Evolutionary conservation across 2,113 vertebrate species (phyloP), one percentile per base, ranked within the genome.

Genomic region (Cebidichthys violaceus): DNA sequence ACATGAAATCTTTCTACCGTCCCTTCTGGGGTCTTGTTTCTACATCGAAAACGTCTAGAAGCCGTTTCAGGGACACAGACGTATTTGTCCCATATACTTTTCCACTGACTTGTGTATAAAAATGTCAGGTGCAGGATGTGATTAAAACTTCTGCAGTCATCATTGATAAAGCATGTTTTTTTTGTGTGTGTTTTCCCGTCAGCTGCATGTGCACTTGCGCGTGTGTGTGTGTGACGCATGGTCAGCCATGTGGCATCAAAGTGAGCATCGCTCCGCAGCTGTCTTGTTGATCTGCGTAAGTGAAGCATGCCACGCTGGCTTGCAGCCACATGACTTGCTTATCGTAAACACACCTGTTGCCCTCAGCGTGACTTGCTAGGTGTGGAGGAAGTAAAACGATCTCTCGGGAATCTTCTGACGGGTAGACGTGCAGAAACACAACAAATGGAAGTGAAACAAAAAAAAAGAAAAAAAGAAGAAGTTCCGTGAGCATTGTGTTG

Each of bases 271-370:
- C 78, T 72, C 70, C 22, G 77, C 87, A 83, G 79, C 82, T 82
- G 77, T 81, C 82, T 88, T 84, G 79, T 52, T 83, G 86, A 87
- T 86, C 74, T 57, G 59, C 61, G 77, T 13, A 75, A 90, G 90
- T 85, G 89, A 90, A 82, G 69, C 88, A 4, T 89, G 84, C 59
- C 35, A 86, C 87, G 88, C 72, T 60, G 86, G 87, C 54, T 11
- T 89, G 70, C 13, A 75, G 84, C 82, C 70, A 52, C 60, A 68
- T 79, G 79, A 72, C 84, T 79, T 45, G 72, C 85, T 84, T 79
- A 83, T 89, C 70, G 3, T 76, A 70, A 84, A 82, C 75, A 82
- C 82, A 88, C 81, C 84, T 90, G 85, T 52, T 79, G 80, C 83
- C 89, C 89, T 86, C 59, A 73, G 74, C 22, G 1, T 79, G 70